phyloP scores from a whole-genome alignment of 2,888 invertebrate genomes.

The Coremacera marginata region DNA sequence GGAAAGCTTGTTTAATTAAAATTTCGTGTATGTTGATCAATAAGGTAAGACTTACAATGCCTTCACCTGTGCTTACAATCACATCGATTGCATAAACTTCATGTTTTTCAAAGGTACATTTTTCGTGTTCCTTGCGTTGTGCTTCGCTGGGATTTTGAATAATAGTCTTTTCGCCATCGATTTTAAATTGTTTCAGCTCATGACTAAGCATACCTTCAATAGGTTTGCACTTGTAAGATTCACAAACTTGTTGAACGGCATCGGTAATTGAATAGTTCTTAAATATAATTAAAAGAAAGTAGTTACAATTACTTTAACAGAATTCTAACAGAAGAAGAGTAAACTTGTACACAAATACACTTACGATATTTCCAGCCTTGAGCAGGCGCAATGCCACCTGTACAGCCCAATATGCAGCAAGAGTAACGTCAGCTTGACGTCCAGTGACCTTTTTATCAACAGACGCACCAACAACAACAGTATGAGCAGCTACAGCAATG shows the following conservation, averaged over 20 bases:
- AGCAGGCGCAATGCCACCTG: constrained; percentile 95
- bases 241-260: constrained; percentile 91
- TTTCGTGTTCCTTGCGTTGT: constrained; percentile 97
- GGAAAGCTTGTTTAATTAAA: constrained; percentile 50
- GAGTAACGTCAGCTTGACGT: constrained; percentile 91
- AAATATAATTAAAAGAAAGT: not conserved
- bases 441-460: constrained; percentile 83
- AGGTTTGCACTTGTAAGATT: constrained; percentile 95
- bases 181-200: constrained; percentile 94
- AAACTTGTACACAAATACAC: constrained; percentile 41
- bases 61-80: constrained; percentile 95
- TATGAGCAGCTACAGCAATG: constrained; percentile 98
- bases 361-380: constrained; percentile 90
- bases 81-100: constrained; percentile 99
- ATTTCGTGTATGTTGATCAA: not conserved
- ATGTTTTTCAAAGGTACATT: constrained; percentile 93
- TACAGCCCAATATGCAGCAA: constrained; percentile 95
- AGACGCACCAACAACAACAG: constrained; percentile 87
- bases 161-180: constrained; percentile 97
- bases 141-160: constrained; percentile 98
- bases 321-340: not conserved
- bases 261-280: constrained; percentile 93
- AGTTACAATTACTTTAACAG: not conserved
- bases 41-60: constrained; percentile 75
- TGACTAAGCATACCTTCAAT: constrained; percentile 97